These are phyloP conservation scores for Chamaetylas fuelleborni DNA, from an alignment of 2,113 vertebrate species.

Conservation along the genomic window DNA sequence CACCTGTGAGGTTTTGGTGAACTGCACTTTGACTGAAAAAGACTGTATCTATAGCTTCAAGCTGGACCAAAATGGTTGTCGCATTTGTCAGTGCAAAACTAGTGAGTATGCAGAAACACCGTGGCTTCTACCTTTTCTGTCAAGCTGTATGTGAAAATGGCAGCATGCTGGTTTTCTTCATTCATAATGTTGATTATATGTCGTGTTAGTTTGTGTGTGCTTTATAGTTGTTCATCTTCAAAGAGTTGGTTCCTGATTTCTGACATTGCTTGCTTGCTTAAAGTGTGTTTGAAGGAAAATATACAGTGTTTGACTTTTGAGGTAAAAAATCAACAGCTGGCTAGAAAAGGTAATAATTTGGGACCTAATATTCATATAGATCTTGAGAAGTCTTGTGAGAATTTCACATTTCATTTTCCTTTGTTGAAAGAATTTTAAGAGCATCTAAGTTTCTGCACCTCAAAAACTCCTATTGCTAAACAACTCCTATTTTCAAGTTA, in stretches of 20 bases:
- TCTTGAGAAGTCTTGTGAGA: neutral
- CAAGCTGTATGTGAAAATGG: neutral
- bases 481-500: neutral
- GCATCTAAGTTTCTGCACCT: neutral
- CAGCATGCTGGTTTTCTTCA: neutral
- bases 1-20: constrained; percentile 76
- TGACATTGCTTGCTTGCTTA: neutral
- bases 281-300: neutral
- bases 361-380: neutral
- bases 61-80: constrained; percentile 81
- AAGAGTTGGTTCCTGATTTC: neutral
- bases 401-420: neutral
- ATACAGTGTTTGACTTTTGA: neutral
- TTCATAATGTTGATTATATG: neutral
- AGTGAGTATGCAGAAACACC: constrained; percentile 75
- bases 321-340: neutral
- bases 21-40: constrained; percentile 82
- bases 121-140: neutral
- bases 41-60: constrained; percentile 83
- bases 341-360: neutral
- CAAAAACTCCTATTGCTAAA: neutral
- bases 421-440: neutral
- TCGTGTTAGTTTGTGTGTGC: neutral
- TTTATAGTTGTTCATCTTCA: neutral
- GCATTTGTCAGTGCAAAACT: constrained; percentile 83